These are phyloP conservation scores for Chrysolina haemoptera DNA, from an alignment of 2,888 invertebrate species.

Conservation along the genomic window DNA sequence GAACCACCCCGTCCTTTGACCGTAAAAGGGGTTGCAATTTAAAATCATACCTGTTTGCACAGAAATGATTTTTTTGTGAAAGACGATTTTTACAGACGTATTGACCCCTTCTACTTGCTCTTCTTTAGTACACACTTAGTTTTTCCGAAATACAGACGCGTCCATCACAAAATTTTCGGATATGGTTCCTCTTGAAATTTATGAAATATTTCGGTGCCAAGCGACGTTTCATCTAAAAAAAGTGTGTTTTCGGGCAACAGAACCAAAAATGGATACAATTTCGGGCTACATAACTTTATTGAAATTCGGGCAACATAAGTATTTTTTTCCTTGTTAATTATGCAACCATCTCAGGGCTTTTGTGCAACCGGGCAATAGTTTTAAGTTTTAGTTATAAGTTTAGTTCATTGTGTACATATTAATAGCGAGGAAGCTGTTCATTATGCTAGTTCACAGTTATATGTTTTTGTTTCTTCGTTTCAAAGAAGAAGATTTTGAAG, in stretches of 20 bases:
- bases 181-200: conserved; percentile 52
- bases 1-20: conserved; percentile 46
- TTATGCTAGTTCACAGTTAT: background rate
- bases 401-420: conserved; percentile 36
- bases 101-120: conserved; percentile 60
- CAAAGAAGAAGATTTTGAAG: background rate
- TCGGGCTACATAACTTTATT: conserved; percentile 43
- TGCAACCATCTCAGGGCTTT: conserved; percentile 68
- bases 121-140: conserved; percentile 58
- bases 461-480: background rate
- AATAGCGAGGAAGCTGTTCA: conserved; percentile 10
- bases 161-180: conserved; percentile 51
- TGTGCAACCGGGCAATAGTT: conserved; percentile 66
- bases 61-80: conserved; percentile 60
- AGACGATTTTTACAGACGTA: conserved; percentile 65
- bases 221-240: conserved; percentile 39
- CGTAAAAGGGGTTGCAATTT: conserved; percentile 57
- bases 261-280: conserved; percentile 30
- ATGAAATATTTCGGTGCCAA: conserved; percentile 28
- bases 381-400: conserved; percentile 49
- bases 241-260: conserved; percentile 55
- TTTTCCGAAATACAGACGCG: conserved; percentile 59
- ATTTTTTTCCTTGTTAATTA: conserved; percentile 39
- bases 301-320: conserved; percentile 46
- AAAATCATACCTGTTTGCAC: conserved; percentile 66